Evolutionary conservation across 2,113 vertebrate species (phyloP), one percentile per base, ranked within the genome.

Genomic region (Cygnus buccinator): DNA sequence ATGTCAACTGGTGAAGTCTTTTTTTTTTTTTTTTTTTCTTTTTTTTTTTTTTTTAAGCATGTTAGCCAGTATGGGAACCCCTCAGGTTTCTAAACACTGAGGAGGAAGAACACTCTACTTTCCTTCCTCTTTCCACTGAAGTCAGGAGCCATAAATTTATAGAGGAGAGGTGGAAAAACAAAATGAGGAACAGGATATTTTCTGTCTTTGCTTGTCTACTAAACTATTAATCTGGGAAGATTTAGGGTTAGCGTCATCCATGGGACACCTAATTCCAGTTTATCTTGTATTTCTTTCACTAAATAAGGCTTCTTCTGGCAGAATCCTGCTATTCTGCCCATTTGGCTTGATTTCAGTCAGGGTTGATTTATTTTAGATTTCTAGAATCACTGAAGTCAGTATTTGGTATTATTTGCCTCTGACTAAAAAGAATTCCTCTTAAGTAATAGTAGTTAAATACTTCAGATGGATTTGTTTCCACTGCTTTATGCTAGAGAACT

Each of bases 1-100:
- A 2, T 46, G 5, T n/a, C 31, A 79, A 72, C 2, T 0, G 1
- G 4, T 59, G 12, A 66, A 41, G 5, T 19, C 75, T 81, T 68
- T 5, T 29, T 87, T 68, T 33, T 4, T 26, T 81, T 75, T 31
- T 4, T 23, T 89, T 66, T 25, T 25, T 11, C 11, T 17, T 31
- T 61, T 15, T 35, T 37, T 21, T 26, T 28, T 28, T 26, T 15
- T 6, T n/a, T 87, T 70, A 31, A 73, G 22, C 10, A 41, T 44
- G 18, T 5, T 7, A 3, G 66, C 62, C 14, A 52, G 10, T 15
- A 62, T 31, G 5, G 20, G 5, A 78, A 44, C 1, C 3, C 8
- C 4, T 48, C 21, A 37, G 8, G 3, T 75, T 91, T 91, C 25
- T 79, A 43, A 48, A 52, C 16, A 21, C 4, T 84, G 23, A 11